Base-by-base conservation (phyloP, 2,888 invertebrate genomes). In the Himalopsyche anomala region DNA sequence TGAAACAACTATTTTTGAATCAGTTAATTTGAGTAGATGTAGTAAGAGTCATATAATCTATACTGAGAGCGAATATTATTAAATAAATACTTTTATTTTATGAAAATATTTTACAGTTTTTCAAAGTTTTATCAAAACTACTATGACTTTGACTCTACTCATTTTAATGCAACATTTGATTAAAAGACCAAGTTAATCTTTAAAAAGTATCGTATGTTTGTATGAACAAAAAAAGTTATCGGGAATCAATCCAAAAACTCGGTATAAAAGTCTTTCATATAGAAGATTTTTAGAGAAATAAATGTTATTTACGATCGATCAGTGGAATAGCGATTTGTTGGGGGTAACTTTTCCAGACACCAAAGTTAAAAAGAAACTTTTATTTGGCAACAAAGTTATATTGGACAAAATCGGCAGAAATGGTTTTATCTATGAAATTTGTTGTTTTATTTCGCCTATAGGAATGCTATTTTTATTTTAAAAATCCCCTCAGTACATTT, bases 261-360 rank as follows among this genome's bases (percentile, higher is more conserved):
- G 3, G 11, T 62, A 19, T 62, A 19, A 62, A 62, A 56, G 19
- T 9, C 62, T 62, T 19, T 62, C 6, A 62, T 62, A n/a, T 9
- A 28, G 6, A 19, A 62, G 51, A 51, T 51, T 51, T 51, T 51
- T 51, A 51, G 15, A 51, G 51, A 15, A 51, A 51, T 15, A 51
- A 4, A 19, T 19, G 19, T 62, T 19, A 28, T 62, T 62, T 62
- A 62, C 28, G 62, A 62, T 19, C 28, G 19, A 62, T 62, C 62
- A 11, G 62, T 19, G 62, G 19, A 19, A 62, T 62, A 62, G 62
- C 19, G 62, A 62, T 62, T 62, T 51, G 51, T 51, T 62, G n/a
- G 62, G 9, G 19, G 28, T 19, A 62, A 62, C 62, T 62, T 62
- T 62, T 62, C 19, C 62, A 62, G 62, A 62, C 62, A 62, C 19